phyloP scores from a whole-genome alignment of 2,113 vertebrate species.

The Dipodomys stephensi region DNA sequence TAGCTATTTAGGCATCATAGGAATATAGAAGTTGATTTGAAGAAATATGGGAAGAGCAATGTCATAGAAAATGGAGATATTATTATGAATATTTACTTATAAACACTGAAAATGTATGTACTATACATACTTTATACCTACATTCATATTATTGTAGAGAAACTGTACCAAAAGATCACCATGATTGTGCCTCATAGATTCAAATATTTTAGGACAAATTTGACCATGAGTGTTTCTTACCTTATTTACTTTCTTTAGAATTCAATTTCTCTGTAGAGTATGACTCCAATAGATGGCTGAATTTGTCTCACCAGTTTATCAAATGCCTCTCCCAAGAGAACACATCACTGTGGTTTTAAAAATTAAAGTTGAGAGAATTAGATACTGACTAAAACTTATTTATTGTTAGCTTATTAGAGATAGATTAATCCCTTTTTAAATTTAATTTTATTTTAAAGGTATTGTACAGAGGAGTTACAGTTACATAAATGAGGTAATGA shows the following conservation, averaged over 20 bases:
- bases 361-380: not conserved
- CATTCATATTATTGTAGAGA: not conserved
- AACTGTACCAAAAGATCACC: not conserved
- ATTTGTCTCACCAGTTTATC: not conserved
- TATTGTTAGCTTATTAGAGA: constrained; percentile 4
- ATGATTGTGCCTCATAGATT: not conserved
- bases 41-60: not conserved
- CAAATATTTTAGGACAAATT: not conserved
- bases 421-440: not conserved
- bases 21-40: not conserved
- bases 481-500: no score
- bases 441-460: no score
- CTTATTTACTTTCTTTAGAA: not conserved
- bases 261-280: not conserved
- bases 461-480: no score
- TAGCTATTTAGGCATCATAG: not conserved
- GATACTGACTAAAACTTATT: not conserved
- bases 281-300: not conserved
- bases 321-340: not conserved
- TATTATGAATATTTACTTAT: constrained; percentile 34
- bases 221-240: not conserved
- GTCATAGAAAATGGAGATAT: not conserved
- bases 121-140: not conserved
- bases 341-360: not conserved
- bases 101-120: not conserved